Evolutionary conservation across 2,113 vertebrate species (phyloP), one percentile per base, ranked within the genome.

Genomic region (Myrmophylax atrothorax): DNA sequence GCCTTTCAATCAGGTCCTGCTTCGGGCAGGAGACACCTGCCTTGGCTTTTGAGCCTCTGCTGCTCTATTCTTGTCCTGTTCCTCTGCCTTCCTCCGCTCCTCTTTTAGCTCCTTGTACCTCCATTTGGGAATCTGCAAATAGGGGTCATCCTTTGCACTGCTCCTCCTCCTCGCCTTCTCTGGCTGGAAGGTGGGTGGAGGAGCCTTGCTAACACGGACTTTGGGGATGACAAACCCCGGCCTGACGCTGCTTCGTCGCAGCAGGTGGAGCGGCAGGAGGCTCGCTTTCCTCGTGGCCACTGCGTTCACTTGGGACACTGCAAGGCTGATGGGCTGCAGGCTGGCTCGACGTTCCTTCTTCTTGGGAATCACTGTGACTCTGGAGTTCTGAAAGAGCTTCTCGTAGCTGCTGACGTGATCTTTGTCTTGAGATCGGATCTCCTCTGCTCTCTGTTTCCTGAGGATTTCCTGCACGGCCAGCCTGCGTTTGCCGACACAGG

Each of bases 61-160:
- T 69, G 90, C 93, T 89, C 97, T 98, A 82, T 95, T 98, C 95
- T 94, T 98, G 90, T 99, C 99, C 0, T 97, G 98, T 62, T 99
- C 99, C 59, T 99, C 99, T 0, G 98, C 99, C 96, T 97, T 99
- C 96, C 95, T 98, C 89, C 98, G 96, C 67, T 99, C 99, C 85
- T 99, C 99, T 90, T 99, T 99, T 5, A 99, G 91, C 91, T 99
- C 99, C 96, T 99, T 99, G 98, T 99, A 99, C 23, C 98, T 97
- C 99, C 99, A 99, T 87, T 99, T 99, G 79, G 99, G 99, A 84
- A 99, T 97, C 98, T 99, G 98, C 94, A 99, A 97, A 52, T 99
- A 98, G 49, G 97, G 96, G 59, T 97, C 98, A 3, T 99, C 98
- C 95, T 98, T 98, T 47, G 84, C 55, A 35, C 97, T 98, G 95